Evolutionary conservation across 2,797 vertebrate genomes (phyloP).

Genomic region (Eulemur albifrons): DNA sequence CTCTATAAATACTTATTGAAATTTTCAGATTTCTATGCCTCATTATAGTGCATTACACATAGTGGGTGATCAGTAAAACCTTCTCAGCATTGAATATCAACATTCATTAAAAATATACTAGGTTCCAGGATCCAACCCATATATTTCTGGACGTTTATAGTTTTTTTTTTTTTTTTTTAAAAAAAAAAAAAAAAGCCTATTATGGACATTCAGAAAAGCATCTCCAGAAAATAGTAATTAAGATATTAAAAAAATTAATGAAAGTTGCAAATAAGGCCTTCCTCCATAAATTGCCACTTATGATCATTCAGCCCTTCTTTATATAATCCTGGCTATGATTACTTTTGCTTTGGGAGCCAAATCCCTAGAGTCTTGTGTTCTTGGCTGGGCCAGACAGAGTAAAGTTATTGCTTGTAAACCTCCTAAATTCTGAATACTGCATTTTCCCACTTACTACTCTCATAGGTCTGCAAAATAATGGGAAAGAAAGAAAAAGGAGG

Average conservation of each 20-base stretch:
- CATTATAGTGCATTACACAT: background rate
- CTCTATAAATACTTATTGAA: background rate
- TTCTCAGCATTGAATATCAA: background rate
- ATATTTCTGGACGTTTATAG: background rate
- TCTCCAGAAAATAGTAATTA: background rate
- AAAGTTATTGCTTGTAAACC: slow-evolving; percentile 22
- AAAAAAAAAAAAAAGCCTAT: background rate
- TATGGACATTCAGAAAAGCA: background rate
- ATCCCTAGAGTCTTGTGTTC: slow-evolving; percentile 52
- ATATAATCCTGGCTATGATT: slow-evolving; percentile 14
- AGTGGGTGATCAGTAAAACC: background rate
- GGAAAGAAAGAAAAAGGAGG: slow-evolving; percentile 36
- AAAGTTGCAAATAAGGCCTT: background rate
- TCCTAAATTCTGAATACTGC: slow-evolving; percentile 32
- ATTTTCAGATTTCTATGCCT: background rate
- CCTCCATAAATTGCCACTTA: background rate
- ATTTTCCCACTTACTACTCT: background rate
- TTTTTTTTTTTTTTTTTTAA: background rate
- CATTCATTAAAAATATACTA: background rate
- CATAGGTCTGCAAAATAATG: slow-evolving; percentile 24
- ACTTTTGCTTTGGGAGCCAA: slow-evolving; percentile 29
- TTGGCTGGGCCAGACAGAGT: background rate
- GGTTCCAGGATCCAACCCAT: background rate
- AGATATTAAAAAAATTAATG: background rate
- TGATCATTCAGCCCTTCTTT: background rate